Percentiles rank a stretch among this genome's conserved stretches.
These are phyloP conservation scores for Allygus modestus DNA, from an alignment of 2,888 invertebrate genomes.

Conservation along the genomic window DNA sequence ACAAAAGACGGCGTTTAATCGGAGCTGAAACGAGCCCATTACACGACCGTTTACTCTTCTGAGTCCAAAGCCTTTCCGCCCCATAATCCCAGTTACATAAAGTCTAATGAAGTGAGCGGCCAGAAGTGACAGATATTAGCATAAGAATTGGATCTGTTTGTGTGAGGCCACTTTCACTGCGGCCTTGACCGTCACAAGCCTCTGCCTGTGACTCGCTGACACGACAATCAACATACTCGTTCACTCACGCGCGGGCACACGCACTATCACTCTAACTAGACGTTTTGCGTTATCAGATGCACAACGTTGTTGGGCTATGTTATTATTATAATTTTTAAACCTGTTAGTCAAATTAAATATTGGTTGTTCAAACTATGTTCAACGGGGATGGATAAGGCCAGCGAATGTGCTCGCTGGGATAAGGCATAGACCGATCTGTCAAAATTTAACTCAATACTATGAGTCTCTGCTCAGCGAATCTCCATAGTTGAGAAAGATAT, in stretches of 20 bases:
- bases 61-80: not conserved
- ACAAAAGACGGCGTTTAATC: not conserved
- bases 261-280: no score
- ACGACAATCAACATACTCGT: not conserved
- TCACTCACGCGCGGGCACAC: not conserved
- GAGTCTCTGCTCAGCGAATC: no score
- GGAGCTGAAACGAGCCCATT: not conserved
- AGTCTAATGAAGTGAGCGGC: constrained; percentile 4
- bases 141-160: constrained; percentile 44
- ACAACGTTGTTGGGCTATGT: no score
- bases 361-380: no score
- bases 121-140: constrained; percentile 44
- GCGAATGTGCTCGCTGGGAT: no score
- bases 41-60: constrained; percentile 20
- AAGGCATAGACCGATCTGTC: no score
- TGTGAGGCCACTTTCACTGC: constrained; percentile 28
- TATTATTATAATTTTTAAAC: no score
- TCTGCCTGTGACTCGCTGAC: not conserved
- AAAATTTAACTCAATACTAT: no score
- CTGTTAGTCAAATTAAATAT: no score
- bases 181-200: constrained; percentile 12
- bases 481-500: no score
- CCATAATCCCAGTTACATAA: constrained; percentile 5
- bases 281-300: no score
- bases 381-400: no score